Evolutionary conservation across 2,797 vertebrate species (phyloP).

Genomic region (Oreonectes daqikongensis): DNA sequence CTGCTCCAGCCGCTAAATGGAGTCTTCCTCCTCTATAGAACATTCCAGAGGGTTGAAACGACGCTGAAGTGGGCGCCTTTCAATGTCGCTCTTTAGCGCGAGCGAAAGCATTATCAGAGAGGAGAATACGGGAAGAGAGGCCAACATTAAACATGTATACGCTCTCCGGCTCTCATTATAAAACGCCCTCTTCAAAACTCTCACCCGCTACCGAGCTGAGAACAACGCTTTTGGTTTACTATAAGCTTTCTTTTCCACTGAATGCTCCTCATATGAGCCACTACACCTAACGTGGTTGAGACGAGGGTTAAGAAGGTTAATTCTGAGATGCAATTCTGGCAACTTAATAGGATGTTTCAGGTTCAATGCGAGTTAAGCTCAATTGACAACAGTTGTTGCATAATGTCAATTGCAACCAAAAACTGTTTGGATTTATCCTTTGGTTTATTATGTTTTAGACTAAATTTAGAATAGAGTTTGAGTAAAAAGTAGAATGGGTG

Average conservation of each 20-base stretch:
- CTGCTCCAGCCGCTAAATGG: constrained; percentile 42
- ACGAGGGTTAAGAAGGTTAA: background rate
- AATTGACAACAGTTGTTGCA: background rate
- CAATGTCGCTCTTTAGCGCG: constrained; percentile 44
- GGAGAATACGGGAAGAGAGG: constrained; percentile 43
- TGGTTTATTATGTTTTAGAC: background rate
- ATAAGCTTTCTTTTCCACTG: constrained; percentile 24
- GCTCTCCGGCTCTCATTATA: constrained; percentile 50
- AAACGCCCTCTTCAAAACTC: constrained; percentile 45
- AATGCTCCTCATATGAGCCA: constrained; percentile 5
- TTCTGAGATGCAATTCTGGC: background rate
- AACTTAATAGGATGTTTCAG: background rate
- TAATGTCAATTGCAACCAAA: background rate
- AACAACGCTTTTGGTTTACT: constrained; percentile 27
- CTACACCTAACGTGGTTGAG: constrained; percentile 18
- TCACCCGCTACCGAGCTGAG: constrained; percentile 23
- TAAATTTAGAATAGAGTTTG: too few species aligned
- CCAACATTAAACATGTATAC: constrained; percentile 49
- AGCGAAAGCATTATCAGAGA: constrained; percentile 41
- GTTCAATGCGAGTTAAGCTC: background rate
- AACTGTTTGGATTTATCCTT: background rate
- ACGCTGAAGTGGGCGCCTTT: constrained; percentile 43
- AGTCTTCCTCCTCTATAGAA: constrained; percentile 41
- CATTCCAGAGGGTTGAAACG: constrained; percentile 52
- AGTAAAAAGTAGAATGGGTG: too few species aligned